Evolutionary conservation across 2,113 vertebrate genomes (phyloP).

Genomic region (Nannobrachium achirus): DNA sequence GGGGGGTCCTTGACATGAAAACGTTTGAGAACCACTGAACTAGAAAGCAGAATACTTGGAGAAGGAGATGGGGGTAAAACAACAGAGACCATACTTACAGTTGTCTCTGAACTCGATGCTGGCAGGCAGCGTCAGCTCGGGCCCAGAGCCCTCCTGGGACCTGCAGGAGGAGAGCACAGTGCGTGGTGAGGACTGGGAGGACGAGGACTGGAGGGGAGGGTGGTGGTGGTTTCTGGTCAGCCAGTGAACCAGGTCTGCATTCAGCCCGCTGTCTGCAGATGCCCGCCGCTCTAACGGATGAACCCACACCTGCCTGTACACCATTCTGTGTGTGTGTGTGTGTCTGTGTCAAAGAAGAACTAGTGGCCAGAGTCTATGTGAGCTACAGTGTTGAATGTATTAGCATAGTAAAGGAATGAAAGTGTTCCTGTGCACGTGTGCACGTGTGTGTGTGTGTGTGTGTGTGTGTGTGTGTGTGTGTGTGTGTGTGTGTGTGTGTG

Average conservation of each 20-base stretch:
- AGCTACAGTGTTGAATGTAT: neutral
- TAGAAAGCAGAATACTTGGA: too few species aligned
- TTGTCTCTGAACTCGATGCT: constrained; percentile 97
- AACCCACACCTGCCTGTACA: constrained; percentile 13
- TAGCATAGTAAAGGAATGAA: too few species aligned
- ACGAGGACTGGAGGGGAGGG: neutral
- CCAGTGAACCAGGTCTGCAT: constrained; percentile 9
- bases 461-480: constrained; percentile 4
- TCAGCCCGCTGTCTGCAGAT: constrained; percentile 28
- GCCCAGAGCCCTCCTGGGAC: constrained; percentile 84
- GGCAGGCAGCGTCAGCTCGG: constrained; percentile 90
- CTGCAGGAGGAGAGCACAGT: constrained; percentile 70
- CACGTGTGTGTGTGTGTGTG: neutral
- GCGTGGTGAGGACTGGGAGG: neutral
- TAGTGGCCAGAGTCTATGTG: too few species aligned
- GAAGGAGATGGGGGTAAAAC: neutral
- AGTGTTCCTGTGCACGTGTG: neutral
- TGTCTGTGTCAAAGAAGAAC: too few species aligned
- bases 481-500: neutral
- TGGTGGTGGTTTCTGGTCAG: constrained; percentile 29
- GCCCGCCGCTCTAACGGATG: constrained; percentile 33
- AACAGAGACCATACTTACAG: constrained; percentile 82
- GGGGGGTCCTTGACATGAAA: too few species aligned
- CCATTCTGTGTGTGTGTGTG: constrained; percentile 1
- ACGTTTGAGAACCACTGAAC: too few species aligned